Evolutionary conservation across 2,888 invertebrate genomes (phyloP), one percentile per base, ranked within the genome.

Genomic region (Mongoloraphidia duomilia): DNA sequence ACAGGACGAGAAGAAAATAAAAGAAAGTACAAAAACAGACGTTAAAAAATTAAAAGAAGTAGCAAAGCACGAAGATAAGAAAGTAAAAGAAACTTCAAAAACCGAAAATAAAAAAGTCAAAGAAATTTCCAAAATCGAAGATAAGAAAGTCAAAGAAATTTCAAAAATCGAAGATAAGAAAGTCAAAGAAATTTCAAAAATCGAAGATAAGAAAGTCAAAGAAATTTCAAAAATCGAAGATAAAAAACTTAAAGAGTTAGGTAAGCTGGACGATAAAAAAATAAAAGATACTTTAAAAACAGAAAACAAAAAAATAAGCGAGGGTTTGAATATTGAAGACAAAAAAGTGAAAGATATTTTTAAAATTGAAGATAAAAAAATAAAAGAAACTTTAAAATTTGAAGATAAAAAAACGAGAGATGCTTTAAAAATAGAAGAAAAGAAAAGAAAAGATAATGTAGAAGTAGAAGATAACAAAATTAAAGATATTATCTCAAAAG

Each of bases 301-400:
- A 11, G 41, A 49, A 17, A 33, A 44, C 34, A 14, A 49, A 35
- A 41, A 34, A 40, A 50, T 14, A 49, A 50, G 45, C 52, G 53
- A 33, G 54, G 55, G 26, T 52, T 11, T 50, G 26, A 58, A 57
- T 51, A 48, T 54, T 41, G 54, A 49, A 47, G 55, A 53, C 45
- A 56, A 60, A 17, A 55, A 59, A 54, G 48, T 52, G n/a, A 51
- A 55, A 53, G 49, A 50, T 41, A 58, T 56, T 45, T 56, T 51
- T 46, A 59, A 58, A 50, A 52, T 50, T 47, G 60, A 52, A 39
- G 47, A 37, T 36, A 42, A 35, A 44, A 43, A 50, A 46, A 36
- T 40, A 39, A 51, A 12, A 44, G 41, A 44, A 47, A 52, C 52
- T 37, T 41, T 34, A 42, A 55, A 56, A 40, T 49, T 33, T 34